A percentile compares a stretch with the other conserved stretches of the same genome.
These are phyloP conservation scores for Camelus dromedarius DNA, from an alignment of 2,113 vertebrate species.

Conservation along the genomic window DNA sequence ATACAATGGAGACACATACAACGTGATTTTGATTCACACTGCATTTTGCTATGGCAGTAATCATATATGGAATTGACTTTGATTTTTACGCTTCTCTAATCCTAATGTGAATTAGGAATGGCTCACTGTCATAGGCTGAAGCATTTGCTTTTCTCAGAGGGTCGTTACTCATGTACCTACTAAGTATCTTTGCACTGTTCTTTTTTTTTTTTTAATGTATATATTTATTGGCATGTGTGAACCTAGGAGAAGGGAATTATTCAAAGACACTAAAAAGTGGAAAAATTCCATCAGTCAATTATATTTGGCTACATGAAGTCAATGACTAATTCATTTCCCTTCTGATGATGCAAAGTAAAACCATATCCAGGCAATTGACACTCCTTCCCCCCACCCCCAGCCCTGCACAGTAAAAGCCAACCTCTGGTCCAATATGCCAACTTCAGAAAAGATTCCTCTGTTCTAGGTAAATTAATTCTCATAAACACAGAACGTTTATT, in stretches of 20 bases:
- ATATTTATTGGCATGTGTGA: not conserved
- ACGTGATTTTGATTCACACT: constrained; percentile 47
- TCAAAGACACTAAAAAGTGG: constrained; percentile 23
- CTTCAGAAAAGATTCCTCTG: constrained; percentile 2
- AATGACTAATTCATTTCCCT: not conserved
- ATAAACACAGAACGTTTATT: not conserved
- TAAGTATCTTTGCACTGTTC: not conserved
- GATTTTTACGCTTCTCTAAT: constrained; percentile 59
- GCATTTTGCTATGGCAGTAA: constrained; percentile 10
- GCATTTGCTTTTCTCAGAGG: constrained; percentile 47
- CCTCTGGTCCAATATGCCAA: not conserved
- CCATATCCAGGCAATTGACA: not conserved
- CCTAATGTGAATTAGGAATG: constrained; percentile 43
- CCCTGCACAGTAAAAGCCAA: not conserved
- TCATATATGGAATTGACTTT: not conserved
- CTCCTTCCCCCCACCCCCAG: not conserved
- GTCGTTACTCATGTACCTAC: not conserved
- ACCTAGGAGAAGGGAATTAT: constrained; percentile 49
- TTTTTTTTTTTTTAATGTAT: not conserved
- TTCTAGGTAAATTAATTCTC: not conserved
- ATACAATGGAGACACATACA: constrained; percentile 21
- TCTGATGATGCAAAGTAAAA: not conserved
- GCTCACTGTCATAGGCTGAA: not conserved
- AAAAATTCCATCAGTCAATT: not conserved
- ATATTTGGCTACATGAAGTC: not conserved